Evolutionary conservation across 2,888 invertebrate genomes (phyloP).

Genomic region (Tridacna gigas): DNA sequence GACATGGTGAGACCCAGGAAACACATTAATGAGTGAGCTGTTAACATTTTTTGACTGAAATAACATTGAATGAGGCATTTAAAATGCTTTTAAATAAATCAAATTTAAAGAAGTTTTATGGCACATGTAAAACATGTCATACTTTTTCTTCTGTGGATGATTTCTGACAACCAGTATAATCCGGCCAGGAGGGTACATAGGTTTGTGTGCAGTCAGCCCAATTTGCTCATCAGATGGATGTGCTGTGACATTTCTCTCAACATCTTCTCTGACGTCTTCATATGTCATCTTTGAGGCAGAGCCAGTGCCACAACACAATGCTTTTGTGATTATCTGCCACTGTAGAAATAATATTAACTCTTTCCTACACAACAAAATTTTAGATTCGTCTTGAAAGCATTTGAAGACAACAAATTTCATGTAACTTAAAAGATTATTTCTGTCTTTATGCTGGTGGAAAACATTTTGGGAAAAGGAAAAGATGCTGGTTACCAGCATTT

Average conservation of each 20-base stretch:
- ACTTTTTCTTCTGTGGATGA: conserved; percentile 92
- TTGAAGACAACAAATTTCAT: no score
- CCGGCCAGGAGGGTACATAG: conserved; percentile 93
- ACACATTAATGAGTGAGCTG: no score
- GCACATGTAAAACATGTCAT: conserved; percentile 82
- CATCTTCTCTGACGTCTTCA: conserved; percentile 73
- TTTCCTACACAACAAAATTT: no score
- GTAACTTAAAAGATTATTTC: no score
- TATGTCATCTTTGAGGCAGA: conserved; percentile 63
- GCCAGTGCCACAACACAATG: conserved; percentile 87
- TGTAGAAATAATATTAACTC: conserved; percentile 85
- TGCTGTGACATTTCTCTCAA: conserved; percentile 78
- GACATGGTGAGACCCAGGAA: no score
- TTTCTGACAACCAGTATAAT: conserved; percentile 94
- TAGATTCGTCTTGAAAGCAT: no score
- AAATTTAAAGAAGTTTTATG: background rate
- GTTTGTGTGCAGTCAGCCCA: conserved; percentile 90
- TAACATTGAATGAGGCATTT: no score
- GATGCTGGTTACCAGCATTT: no score
- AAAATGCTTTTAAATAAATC: no score
- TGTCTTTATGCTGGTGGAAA: no score
- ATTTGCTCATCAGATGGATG: conserved; percentile 87
- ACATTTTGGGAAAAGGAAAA: no score
- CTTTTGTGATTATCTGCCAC: conserved; percentile 95
- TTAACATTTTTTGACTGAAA: no score